Percentiles rank a stretch among this genome's conserved stretches.
phyloP scores from a whole-genome alignment of 2,888 invertebrate genomes.

The Sinodicranocentrus sp. region DNA sequence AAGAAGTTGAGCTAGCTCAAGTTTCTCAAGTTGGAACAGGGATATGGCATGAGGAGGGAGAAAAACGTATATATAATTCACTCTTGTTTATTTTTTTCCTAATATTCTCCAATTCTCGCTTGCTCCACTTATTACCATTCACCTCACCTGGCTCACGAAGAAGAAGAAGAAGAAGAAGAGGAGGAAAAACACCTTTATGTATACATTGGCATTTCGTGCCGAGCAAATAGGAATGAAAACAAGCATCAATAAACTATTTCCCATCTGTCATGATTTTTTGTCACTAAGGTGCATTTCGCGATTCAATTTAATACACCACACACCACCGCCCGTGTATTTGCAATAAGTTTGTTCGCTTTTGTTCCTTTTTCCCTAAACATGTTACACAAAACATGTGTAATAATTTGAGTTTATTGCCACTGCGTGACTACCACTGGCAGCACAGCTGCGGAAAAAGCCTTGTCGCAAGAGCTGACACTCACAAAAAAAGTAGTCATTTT shows the following conservation, averaged over 20 bases:
- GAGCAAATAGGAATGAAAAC: not conserved
- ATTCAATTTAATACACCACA: slow-evolving; percentile 5
- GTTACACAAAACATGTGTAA: not conserved
- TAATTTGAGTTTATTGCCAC: slow-evolving; percentile 7
- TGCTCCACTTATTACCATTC: not conserved
- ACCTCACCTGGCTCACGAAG: not conserved
- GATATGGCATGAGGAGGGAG: not conserved
- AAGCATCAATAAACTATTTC: not conserved
- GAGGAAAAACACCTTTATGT: too few relatives aligned
- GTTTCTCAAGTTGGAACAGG: too few relatives aligned
- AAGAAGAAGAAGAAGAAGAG: not conserved
- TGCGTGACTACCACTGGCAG: slow-evolving; percentile 7
- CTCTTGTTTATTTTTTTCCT: not conserved
- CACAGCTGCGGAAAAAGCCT: too few relatives aligned
- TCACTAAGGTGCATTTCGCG: slow-evolving; percentile 7
- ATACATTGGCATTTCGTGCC: not conserved
- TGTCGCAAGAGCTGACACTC: too few relatives aligned
- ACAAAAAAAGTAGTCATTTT: too few relatives aligned
- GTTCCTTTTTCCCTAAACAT: not conserved
- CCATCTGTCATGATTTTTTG: slow-evolving; percentile 26
- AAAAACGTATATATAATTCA: not conserved
- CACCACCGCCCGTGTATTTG: too few relatives aligned
- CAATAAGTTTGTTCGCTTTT: not conserved
- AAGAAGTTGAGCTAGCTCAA: too few relatives aligned
- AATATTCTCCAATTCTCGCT: not conserved